Conservation (phyloP, 2,797 vertebrate genomes). For the Hippocampus kuda region DNA sequence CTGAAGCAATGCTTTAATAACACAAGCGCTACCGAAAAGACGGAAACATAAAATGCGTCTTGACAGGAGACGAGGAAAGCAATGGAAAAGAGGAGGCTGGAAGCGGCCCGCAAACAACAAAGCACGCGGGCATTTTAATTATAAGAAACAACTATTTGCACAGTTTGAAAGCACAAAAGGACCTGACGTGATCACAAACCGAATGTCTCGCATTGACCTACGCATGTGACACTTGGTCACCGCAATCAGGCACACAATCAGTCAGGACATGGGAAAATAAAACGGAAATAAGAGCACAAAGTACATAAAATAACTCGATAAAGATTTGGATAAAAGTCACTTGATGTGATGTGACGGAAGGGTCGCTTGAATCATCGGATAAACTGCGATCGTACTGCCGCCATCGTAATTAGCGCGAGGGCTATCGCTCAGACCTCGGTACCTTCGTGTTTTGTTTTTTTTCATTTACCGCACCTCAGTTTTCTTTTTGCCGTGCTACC, state of each 20-base stretch:
- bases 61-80: constrained; percentile 25
- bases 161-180: background rate
- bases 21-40: constrained; percentile 18
- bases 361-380: too few species aligned
- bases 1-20: constrained; percentile 27
- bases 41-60: constrained; percentile 28
- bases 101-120: constrained; percentile 14
- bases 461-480: background rate
- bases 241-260: background rate
- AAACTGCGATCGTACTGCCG: too few species aligned
- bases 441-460: background rate
- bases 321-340: too few species aligned
- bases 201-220: background rate
- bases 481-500: background rate
- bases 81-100: background rate
- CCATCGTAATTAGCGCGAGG: too few species aligned
- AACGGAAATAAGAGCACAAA: background rate
- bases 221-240: background rate
- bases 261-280: background rate
- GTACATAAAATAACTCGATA: background rate
- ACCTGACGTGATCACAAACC: too few species aligned
- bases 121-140: constrained; percentile 23
- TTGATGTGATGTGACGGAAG: too few species aligned
- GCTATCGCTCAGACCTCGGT: background rate
- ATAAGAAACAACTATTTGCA: constrained; percentile 18